These are phyloP conservation scores for Hirtodrosophila trivittata DNA, from an alignment of 2,888 invertebrate genomes.

Conservation along the genomic window DNA sequence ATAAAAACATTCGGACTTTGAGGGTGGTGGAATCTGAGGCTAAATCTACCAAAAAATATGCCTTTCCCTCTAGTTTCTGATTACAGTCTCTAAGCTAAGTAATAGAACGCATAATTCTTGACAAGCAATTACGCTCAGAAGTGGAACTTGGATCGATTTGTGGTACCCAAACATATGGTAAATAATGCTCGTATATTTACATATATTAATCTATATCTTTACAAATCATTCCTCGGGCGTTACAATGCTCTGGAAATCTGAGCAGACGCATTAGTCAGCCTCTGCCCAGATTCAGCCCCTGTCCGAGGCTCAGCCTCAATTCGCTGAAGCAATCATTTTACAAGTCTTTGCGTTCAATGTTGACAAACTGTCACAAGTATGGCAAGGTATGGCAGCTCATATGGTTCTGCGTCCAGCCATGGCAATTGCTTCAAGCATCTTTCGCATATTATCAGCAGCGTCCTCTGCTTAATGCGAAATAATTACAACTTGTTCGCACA, in stretches of 20 bases:
- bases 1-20: conserved; percentile 32
- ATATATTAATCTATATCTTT: no score
- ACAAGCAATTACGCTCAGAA: no score
- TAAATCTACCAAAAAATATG: no score
- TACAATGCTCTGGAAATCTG: conserved; percentile 11
- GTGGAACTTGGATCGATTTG: no score
- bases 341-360: conserved; percentile 31
- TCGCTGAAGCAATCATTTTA: neutral
- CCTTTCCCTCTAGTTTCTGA: no score
- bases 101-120: no score
- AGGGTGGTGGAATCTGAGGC: conserved; percentile 41
- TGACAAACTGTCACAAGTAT: conserved; percentile 50
- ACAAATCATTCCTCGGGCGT: neutral
- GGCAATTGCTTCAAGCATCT: conserved; percentile 28
- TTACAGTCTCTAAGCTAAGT: no score
- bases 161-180: no score
- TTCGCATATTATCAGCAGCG: conserved; percentile 47
- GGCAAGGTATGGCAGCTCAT: neutral
- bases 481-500: conserved; percentile 78
- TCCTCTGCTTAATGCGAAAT: conserved; percentile 68
- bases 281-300: conserved; percentile 16
- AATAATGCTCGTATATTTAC: no score
- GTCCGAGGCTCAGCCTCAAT: conserved; percentile 3
- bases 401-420: conserved; percentile 12
- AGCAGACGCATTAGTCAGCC: conserved; percentile 30